Evolutionary conservation across 2,888 invertebrate species (phyloP), one percentile per base, ranked within the genome.

Genomic region (Diaphora mendica): DNA sequence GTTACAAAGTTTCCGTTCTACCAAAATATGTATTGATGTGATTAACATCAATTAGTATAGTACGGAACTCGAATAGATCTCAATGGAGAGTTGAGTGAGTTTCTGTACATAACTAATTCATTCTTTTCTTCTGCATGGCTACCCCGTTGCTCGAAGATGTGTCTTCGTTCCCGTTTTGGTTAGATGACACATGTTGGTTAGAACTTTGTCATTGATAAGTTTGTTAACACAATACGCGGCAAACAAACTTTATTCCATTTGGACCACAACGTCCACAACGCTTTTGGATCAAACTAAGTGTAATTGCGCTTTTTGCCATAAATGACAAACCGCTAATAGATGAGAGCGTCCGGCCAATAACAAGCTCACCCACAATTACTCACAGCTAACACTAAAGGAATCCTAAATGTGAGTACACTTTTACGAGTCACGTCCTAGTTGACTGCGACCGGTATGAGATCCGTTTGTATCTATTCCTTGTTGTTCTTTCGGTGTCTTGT

Each of bases 1-100:
- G 42, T 59, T 30, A 26, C 30, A 33, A 15, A 62, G 44, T 33
- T 51, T 59, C 68, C 59, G 59, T 55, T 71, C 42, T 30, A 66
- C 39, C 23, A 55, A 66, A 51, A 55, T n/a, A 26, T 39, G 39
- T 51, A 65, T 51, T 20, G 48, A n/a, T n/a, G n/a, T n/a, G n/a
- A 51, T n/a, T 26, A 62, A 66, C 26, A 59, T n/a, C 59, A 26
- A 26, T 59, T 55, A 55, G 59, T 13, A 59, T 33, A 33, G 33
- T 33, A 33, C 59, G 59, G 26, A n/a, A 26, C n/a, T 13, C 17
- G 9, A 26, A 44, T 66, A 17, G 2, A 55, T 11, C n/a, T 42
- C 5, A 17, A 44, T 66, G 17, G 3, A 13, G 8, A 51, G 23
- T 51, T 35, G 33, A 35, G 48, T 33, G 48, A 33, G 48, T 33